Conservation (phyloP, 2,888 invertebrate species). For the Diaprepes abbreviatus region DNA sequence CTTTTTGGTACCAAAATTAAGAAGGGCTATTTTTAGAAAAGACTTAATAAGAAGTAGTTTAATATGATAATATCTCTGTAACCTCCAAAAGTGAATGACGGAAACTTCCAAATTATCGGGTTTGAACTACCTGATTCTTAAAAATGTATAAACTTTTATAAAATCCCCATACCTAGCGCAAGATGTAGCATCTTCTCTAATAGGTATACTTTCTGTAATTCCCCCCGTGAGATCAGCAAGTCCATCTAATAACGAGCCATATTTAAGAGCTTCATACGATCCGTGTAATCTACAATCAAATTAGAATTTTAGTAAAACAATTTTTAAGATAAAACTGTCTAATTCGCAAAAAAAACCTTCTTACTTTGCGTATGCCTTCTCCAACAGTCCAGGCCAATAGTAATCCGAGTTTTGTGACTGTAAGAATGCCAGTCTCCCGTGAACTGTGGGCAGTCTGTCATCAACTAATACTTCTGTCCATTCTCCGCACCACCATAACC, state of each 20-base stretch:
- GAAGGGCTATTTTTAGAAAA: too few relatives aligned
- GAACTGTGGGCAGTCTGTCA: conserved; percentile 89
- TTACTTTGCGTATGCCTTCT: conserved; percentile 94
- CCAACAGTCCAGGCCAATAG: conserved; percentile 90
- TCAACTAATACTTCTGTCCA: conserved; percentile 93
- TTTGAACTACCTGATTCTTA: too few relatives aligned
- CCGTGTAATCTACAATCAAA: conserved; percentile 81
- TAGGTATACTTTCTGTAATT: conserved; percentile 85
- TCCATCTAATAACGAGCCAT: conserved; percentile 90
- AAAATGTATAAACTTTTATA: too few relatives aligned
- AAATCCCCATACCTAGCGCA: conserved; percentile 65
- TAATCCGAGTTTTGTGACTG: conserved; percentile 85
- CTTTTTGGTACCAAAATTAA: too few relatives aligned
- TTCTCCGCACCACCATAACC: conserved; percentile 94
- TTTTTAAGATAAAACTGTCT: too few relatives aligned
- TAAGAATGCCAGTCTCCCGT: conserved; percentile 87
- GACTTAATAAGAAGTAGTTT: too few relatives aligned
- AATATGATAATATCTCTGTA: too few relatives aligned
- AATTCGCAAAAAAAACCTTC: conserved; percentile 56
- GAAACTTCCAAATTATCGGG: too few relatives aligned
- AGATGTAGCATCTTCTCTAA: conserved; percentile 78
- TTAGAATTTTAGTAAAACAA: too few relatives aligned
- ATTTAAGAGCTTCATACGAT: conserved; percentile 93
- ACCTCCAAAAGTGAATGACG: too few relatives aligned
- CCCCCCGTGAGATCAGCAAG: conserved; percentile 91